These are phyloP conservation scores for Erpobdella octoculata DNA, from an alignment of 2,888 invertebrate genomes.

Conservation along the genomic window DNA sequence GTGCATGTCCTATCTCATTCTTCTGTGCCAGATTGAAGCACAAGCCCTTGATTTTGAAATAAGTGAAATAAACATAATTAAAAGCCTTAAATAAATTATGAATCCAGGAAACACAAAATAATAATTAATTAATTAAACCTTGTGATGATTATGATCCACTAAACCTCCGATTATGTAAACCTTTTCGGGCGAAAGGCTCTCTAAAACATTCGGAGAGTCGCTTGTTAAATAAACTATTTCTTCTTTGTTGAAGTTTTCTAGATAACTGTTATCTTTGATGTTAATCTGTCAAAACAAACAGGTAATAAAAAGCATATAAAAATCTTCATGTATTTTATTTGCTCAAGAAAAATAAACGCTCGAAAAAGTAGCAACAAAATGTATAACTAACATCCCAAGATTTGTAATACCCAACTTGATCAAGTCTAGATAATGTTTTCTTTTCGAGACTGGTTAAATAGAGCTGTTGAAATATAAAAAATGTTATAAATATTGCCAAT, in stretches of 20 bases:
- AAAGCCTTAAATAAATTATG: too few species aligned
- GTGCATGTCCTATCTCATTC: slow-evolving; percentile 67
- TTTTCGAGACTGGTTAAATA: slow-evolving; percentile 74
- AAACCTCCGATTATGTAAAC: slow-evolving; percentile 91
- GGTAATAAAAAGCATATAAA: neutral
- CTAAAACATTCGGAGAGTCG: slow-evolving; percentile 80
- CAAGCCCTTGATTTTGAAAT: slow-evolving; percentile 73
- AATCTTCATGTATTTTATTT: neutral
- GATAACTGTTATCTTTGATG: neutral
- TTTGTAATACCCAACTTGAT: slow-evolving; percentile 75
- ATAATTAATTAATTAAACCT: too few species aligned
- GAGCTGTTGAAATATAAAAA: slow-evolving; percentile 56
- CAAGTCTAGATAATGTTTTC: slow-evolving; percentile 65
- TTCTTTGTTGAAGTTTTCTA: slow-evolving; percentile 64
- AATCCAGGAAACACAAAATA: too few species aligned
- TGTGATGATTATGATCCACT: slow-evolving; percentile 92
- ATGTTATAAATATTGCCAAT: slow-evolving; percentile 1
- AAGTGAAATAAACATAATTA: too few species aligned
- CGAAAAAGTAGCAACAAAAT: slow-evolving; percentile 23
- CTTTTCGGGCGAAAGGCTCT: slow-evolving; percentile 63
- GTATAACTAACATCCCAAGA: slow-evolving; percentile 75
- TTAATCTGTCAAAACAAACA: slow-evolving; percentile 20
- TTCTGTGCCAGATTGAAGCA: slow-evolving; percentile 74
- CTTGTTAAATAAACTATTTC: slow-evolving; percentile 82
- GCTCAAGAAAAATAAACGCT: slow-evolving; percentile 11